Conservation (phyloP, 1,140 invertebrate genomes). For the Drosophila arizonae region DNA sequence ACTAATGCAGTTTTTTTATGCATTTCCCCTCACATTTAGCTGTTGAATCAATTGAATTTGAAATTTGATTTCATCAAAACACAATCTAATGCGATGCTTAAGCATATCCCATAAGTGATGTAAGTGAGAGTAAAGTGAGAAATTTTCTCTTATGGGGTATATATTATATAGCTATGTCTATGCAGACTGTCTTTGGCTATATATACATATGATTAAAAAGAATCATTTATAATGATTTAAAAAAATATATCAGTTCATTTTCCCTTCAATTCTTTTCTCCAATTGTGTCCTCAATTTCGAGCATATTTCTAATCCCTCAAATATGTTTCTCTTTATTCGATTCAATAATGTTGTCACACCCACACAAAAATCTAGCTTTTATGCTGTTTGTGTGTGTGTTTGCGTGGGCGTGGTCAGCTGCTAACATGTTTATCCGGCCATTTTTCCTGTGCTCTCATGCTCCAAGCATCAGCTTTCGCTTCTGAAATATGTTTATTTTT, state of each 20-base stretch:
- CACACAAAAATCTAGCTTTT: background rate
- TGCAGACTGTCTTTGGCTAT: too few relatives aligned
- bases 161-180: too few relatives aligned
- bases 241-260: too few relatives aligned
- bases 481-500: slow-evolving; percentile 64
- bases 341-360: background rate
- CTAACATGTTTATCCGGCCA: slow-evolving; percentile 28
- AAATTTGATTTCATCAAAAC: slow-evolving; percentile 63
- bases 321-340: background rate
- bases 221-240: too few relatives aligned
- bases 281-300: background rate
- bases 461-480: slow-evolving; percentile 1
- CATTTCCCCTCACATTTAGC: slow-evolving; percentile 49
- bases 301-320: background rate
- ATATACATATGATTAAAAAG: too few relatives aligned
- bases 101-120: background rate
- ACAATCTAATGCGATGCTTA: slow-evolving; percentile 2
- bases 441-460: slow-evolving; percentile 3
- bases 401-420: slow-evolving; percentile 20
- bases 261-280: background rate
- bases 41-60: slow-evolving; percentile 40
- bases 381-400: background rate
- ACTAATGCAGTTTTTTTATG: slow-evolving; percentile 73
- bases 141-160: too few relatives aligned
- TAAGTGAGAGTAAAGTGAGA: too few relatives aligned